These are phyloP conservation scores for Chloroceryle aenea DNA, from an alignment of 2,113 vertebrate species.

Conservation along the genomic window DNA sequence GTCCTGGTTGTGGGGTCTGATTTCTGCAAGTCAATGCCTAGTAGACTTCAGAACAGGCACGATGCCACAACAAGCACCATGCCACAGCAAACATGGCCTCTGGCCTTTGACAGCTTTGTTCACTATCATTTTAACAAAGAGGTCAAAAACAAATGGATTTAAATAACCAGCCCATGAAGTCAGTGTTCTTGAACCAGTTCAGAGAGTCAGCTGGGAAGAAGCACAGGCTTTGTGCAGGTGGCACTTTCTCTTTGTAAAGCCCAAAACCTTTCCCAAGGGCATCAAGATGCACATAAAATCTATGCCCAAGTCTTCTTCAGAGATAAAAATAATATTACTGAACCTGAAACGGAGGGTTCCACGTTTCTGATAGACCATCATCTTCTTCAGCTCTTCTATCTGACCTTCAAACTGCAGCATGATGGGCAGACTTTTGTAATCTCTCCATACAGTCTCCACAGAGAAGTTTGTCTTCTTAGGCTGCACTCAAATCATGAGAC, in stretches of 20 bases:
- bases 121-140: not conserved
- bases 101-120: not conserved
- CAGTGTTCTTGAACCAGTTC: not conserved
- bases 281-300: not conserved
- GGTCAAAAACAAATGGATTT: not conserved
- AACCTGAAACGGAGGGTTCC: slow-evolving; percentile 82
- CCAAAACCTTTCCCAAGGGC: not conserved
- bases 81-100: not conserved
- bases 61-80: not conserved
- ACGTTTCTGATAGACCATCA: slow-evolving; percentile 78
- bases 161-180: not conserved
- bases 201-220: not conserved
- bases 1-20: too few species aligned
- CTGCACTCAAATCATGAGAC: not conserved
- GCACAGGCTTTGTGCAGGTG: not conserved
- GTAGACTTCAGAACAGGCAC: not conserved
- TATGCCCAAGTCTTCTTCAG: not conserved
- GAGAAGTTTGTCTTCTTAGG: slow-evolving; percentile 75
- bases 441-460: slow-evolving; percentile 66
- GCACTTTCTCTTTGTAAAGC: not conserved
- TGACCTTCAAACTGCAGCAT: slow-evolving; percentile 79
- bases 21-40: too few species aligned
- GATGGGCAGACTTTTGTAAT: slow-evolving; percentile 46
- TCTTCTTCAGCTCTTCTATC: slow-evolving; percentile 82
- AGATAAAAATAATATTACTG: not conserved